Evolutionary conservation across 2,797 vertebrate species (phyloP), one percentile per base, ranked within the genome.

Genomic region (Loris lydekkerianus): DNA sequence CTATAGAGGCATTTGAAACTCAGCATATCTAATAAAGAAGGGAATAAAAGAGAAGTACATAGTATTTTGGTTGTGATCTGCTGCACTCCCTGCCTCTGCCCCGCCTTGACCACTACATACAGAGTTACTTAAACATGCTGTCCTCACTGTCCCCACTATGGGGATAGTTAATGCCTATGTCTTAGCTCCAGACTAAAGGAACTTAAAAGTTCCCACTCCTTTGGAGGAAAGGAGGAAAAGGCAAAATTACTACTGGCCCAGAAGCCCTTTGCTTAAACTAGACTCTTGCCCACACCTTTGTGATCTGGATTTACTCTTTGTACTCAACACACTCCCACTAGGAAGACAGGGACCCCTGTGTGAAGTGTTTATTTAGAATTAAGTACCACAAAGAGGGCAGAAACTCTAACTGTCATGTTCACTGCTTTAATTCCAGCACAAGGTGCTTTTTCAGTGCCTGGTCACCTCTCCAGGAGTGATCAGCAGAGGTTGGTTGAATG

Each of bases 1-100:
- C 14, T 72, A 69, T 29, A 94, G 29, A 85, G 70, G 6, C 17
- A 89, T 31, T 94, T 78, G 34, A 94, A 95, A 94, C 27, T 70
- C 27, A 83, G 46, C 56, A 20, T 82, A 91, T 67, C 34, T 84
- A 73, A 95, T 49, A 37, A 91, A 94, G 70, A 95, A 56, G 15
- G 21, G 83, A 91, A 92, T 63, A 46, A 81, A 69, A 94, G 29
- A 61, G 29, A 77, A 92, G 29, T 78, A 17, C 29, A 70, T 11
- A 61, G 14, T 5, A 31, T 87, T 65, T 63, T 65, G 56, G 31
- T 75, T 31, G 3, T 78, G n/a, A 80, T 65, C 7, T 65, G 56
- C 23, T 40, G 4, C 25, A 49, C 9, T 70, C 5, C 13, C 53
- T 63, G 20, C 2, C 37, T 82, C 67, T 84, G 1, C 37, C 61